Evolutionary conservation across 2,888 invertebrate species (phyloP).

Genomic region (Eurytoma adleriae): DNA sequence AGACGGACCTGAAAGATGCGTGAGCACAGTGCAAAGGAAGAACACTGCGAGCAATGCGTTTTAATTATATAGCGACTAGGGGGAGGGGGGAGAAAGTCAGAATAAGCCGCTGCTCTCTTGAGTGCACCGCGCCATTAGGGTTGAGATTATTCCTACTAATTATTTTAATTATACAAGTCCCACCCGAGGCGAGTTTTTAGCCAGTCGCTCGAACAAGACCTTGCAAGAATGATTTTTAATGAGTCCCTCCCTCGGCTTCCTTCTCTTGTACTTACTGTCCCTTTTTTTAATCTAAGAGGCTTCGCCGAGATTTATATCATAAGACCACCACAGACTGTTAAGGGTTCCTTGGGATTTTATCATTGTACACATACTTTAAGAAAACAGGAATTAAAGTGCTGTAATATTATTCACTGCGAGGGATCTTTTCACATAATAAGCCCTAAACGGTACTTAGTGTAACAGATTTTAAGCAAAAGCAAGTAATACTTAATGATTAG

Average conservation of each 20-base stretch:
- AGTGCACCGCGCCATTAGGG: slow-evolving; percentile 65
- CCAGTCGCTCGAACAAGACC: background rate
- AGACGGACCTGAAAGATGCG: no score
- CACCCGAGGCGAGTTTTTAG: slow-evolving; percentile 1
- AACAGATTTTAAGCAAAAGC: no score
- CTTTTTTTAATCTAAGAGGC: background rate
- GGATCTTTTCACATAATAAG: no score
- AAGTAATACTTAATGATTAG: no score
- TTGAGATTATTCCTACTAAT: slow-evolving; percentile 70
- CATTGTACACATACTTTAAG: no score
- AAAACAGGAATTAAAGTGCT: no score
- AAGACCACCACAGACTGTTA: no score
- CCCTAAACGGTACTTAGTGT: no score
- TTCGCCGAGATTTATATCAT: no score
- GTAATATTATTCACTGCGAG: no score
- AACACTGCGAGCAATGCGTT: slow-evolving; percentile 62
- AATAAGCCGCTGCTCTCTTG: slow-evolving; percentile 55
- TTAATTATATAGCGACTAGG: slow-evolving; percentile 67
- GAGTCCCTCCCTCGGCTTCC: slow-evolving; percentile 10
- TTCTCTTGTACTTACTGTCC: background rate
- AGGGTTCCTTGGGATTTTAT: no score
- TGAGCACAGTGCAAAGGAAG: no score
- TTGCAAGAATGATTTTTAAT: slow-evolving; percentile 47
- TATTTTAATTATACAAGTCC: slow-evolving; percentile 66
- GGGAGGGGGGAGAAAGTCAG: background rate